A percentile compares a stretch with the other conserved stretches of the same genome.
phyloP scores from a whole-genome alignment of 2,797 vertebrate genomes.

The Psittacula derbiana region DNA sequence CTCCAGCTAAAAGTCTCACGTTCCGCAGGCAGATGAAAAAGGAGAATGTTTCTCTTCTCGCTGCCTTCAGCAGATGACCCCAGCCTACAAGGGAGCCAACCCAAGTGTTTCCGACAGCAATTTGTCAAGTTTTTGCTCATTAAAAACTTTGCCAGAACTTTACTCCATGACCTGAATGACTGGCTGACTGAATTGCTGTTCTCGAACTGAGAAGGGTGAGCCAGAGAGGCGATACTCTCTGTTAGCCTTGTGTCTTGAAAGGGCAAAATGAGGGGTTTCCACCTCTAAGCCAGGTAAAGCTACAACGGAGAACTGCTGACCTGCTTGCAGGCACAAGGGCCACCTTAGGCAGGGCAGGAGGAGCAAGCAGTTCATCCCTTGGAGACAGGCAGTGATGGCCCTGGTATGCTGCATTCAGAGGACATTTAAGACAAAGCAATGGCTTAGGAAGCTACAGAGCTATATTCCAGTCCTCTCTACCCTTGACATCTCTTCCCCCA shows the following conservation, averaged over 20 bases:
- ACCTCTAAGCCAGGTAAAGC: not conserved
- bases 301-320: rapidly evolving
- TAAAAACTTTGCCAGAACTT: not conserved
- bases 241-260: not conserved
- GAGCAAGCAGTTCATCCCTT: not conserved
- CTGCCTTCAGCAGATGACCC: slow-evolving; percentile 4
- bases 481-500: not conserved
- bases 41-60: slow-evolving; percentile 25
- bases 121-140: not conserved
- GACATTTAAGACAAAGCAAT: not conserved
- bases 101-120: not conserved
- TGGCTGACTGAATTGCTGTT: not conserved
- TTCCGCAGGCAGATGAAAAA: slow-evolving; percentile 48
- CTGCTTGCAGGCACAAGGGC: not conserved
- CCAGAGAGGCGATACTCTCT: not conserved
- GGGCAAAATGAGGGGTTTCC: not conserved
- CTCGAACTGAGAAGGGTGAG: not conserved
- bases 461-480: not conserved
- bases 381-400: not conserved
- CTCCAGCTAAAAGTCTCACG: not conserved
- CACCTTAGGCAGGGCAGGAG: not conserved
- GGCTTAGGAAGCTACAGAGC: not conserved
- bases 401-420: not conserved
- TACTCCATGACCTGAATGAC: rapidly evolving
- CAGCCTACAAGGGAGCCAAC: not conserved